Evolutionary conservation across 1,140 invertebrate species (phyloP).

Genomic region (Phortica variegata): DNA sequence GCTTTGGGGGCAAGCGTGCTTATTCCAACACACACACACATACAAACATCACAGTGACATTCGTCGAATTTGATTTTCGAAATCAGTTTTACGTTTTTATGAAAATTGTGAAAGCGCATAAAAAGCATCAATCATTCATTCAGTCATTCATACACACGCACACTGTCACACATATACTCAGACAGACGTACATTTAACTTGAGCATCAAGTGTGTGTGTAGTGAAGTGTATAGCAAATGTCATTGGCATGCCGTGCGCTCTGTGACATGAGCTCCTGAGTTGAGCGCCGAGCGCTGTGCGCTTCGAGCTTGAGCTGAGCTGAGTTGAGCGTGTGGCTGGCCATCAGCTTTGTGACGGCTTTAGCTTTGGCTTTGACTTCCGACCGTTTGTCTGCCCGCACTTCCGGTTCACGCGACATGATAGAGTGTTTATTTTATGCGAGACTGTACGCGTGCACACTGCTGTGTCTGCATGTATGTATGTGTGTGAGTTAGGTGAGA

Average conservation of each 20-base stretch:
- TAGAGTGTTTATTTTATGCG: slow-evolving; percentile 23
- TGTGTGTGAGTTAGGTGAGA: slow-evolving; percentile 25
- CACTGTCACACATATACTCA: no score
- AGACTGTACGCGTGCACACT: neutral
- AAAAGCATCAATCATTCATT: slow-evolving; percentile 52
- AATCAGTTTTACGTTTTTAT: slow-evolving; percentile 30
- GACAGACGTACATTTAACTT: no score
- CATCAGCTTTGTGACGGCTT: slow-evolving; percentile 7
- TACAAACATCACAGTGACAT: no score
- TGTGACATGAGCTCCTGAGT: neutral
- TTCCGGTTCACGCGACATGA: slow-evolving; percentile 21
- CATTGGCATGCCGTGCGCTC: slow-evolving; percentile 24
- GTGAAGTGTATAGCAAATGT: slow-evolving; percentile 51
- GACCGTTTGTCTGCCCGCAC: slow-evolving; percentile 25
- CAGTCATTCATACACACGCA: slow-evolving; percentile 24
- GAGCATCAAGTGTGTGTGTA: slow-evolving; percentile 15
- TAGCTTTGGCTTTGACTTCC: slow-evolving; percentile 21
- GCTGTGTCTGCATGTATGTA: slow-evolving; percentile 6
- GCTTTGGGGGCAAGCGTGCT: slow-evolving; percentile 17
- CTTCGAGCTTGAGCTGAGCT: slow-evolving; percentile 1
- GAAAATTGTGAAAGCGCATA: slow-evolving; percentile 40
- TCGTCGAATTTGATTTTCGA: slow-evolving; percentile 47
- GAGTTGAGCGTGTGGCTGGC: neutral
- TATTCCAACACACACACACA: no score
- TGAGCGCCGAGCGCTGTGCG: neutral